Evolutionary conservation across 1,140 invertebrate species (phyloP), one percentile per base, ranked within the genome.

Genomic region (Pseudomyrmex gracilis): DNA sequence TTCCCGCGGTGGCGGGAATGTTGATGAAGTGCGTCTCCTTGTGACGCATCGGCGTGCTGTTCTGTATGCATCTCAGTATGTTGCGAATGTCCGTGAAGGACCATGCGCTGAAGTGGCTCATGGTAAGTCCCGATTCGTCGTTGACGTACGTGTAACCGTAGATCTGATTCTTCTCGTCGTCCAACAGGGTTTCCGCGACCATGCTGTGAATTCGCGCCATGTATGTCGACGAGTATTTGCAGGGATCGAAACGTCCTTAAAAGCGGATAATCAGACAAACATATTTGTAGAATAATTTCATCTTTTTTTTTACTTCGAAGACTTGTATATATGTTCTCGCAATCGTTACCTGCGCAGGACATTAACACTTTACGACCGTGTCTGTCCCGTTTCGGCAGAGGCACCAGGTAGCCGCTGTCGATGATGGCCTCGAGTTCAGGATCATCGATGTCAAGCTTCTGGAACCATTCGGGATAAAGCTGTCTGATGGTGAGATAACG

Each of bases 1-100:
- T 96, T 1, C 96, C 95, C 1, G 97, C 97, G 86, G 96, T 97
- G 66, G 95, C 95, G 0, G 97, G 97, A 67, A 98, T 96, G 90
- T 98, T 98, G 22, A 98, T 94, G 85, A 98, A 97, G 90, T 98
- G 97, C 0, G 97, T 97, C 85, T 97, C 95, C 91, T 98, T 98
- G 91, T 98, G 97, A 13, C 97, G 95, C 95, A 98, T 97, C 1
- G 98, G 98, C n/a, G 97, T 97, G 0, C 97, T 97, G 92, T 97
- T 97, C 94, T 97, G 97, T 90, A 97, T 96, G 93, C 97, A 97
- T 89, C 96, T 95, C 47, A 97, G 92, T 94, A 98, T 96, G 89
- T 97, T 96, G 64, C 96, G 95, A 57, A 98, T 96, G 90, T 98
- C 97, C 43, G 95, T 96, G 2, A 98, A 94, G 0, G 97, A 97